Evolutionary conservation across 2,113 vertebrate genomes (phyloP).

Genomic region (Hymenochirus boettgeri): DNA sequence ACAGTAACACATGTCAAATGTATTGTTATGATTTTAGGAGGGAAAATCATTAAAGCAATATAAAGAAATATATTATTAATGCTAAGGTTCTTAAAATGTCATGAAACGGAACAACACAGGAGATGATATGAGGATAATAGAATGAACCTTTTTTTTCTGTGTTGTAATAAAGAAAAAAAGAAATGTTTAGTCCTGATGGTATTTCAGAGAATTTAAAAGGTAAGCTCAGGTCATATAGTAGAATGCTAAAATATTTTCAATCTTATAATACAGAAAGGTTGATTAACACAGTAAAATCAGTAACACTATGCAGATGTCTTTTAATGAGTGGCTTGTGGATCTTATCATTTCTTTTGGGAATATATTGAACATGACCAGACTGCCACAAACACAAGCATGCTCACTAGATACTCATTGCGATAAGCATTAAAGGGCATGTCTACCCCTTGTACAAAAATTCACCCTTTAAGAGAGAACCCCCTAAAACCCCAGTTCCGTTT

Average conservation of each 20-base stretch:
- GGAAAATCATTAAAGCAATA: constrained; percentile 17
- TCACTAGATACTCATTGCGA: no score
- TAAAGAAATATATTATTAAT: constrained; percentile 16
- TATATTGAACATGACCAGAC: no score
- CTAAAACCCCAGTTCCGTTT: no score
- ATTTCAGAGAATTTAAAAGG: neutral
- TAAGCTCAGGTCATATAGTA: neutral
- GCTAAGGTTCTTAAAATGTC: constrained; percentile 17
- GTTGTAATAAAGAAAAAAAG: constrained; percentile 9
- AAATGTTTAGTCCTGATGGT: constrained; percentile 1
- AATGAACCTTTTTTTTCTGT: constrained; percentile 10
- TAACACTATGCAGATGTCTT: no score
- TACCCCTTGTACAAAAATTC: no score
- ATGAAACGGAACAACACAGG: constrained; percentile 12
- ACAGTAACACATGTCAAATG: constrained; percentile 21
- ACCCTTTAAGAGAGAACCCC: no score
- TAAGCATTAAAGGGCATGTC: no score
- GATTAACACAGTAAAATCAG: no score
- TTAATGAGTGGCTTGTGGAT: no score
- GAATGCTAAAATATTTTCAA: constrained; percentile 3
- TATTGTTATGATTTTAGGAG: neutral
- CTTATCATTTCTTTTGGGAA: no score
- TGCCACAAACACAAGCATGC: no score
- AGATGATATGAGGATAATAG: constrained; percentile 1
- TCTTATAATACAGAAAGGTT: no score